Conservation (phyloP, 2,888 invertebrate species). For the Ectropis crepuscularia region DNA sequence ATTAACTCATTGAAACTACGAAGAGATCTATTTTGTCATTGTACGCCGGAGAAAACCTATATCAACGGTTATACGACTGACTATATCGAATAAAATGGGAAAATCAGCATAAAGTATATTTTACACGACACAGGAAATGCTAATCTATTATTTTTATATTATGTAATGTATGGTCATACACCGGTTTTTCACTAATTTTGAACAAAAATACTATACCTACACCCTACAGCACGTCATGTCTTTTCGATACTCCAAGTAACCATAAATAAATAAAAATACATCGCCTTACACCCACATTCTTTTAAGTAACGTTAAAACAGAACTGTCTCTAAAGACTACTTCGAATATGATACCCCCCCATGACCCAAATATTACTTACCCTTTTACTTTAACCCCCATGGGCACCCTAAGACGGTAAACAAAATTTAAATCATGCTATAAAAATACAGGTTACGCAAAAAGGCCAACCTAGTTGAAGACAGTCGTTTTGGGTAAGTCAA, state of each 20-base stretch:
- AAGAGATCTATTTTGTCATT: slow-evolving; percentile 57
- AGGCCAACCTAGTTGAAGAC: not conserved
- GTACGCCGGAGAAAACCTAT: slow-evolving; percentile 62
- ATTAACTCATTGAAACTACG: slow-evolving; percentile 40
- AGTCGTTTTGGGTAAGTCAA: too few species aligned
- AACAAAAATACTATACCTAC: too few species aligned
- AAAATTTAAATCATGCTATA: not conserved
- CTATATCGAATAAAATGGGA: slow-evolving; percentile 69
- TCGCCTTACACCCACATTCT: slow-evolving; percentile 69
- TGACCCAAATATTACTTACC: slow-evolving; percentile 8
- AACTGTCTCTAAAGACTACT: slow-evolving; percentile 61
- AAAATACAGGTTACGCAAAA: not conserved
- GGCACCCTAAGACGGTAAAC: not conserved
- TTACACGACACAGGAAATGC: too few species aligned
- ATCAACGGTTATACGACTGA: slow-evolving; percentile 65
- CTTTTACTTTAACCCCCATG: slow-evolving; percentile 7
- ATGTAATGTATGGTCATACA: too few species aligned
- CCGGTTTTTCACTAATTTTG: too few species aligned
- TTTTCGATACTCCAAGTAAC: too few species aligned
- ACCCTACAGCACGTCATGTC: too few species aligned
- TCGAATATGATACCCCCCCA: slow-evolving; percentile 35
- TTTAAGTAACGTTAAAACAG: slow-evolving; percentile 67
- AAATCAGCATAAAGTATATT: slow-evolving; percentile 46
- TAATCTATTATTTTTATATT: too few species aligned
- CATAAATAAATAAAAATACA: slow-evolving; percentile 55